These are phyloP conservation scores for Morpho achilles DNA, from an alignment of 2,888 invertebrate genomes.

Conservation along the genomic window DNA sequence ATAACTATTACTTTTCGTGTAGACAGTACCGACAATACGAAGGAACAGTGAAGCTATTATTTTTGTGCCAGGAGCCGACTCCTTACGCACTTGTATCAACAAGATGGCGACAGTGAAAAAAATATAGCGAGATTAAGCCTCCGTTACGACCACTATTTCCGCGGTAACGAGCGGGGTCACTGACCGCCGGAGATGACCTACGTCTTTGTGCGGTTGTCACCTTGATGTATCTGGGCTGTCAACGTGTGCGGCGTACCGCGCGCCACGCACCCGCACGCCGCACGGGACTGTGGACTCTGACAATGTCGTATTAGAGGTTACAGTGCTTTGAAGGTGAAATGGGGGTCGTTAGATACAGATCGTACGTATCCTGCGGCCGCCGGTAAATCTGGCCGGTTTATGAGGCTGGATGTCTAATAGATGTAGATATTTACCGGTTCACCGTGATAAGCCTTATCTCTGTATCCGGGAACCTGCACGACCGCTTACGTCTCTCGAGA, in stretches of 20 bases:
- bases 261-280: too few species aligned
- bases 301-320: conserved; percentile 1
- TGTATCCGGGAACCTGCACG: not conserved
- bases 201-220: conserved; percentile 13
- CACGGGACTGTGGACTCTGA: not conserved
- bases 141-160: conserved; percentile 9
- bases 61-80: too few species aligned
- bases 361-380: conserved; percentile 6
- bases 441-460: conserved; percentile 14
- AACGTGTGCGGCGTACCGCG: too few species aligned
- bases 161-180: conserved; percentile 11
- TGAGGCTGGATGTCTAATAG: not conserved
- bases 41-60: too few species aligned
- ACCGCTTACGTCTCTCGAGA: not conserved
- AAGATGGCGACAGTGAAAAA: too few species aligned
- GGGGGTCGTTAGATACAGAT: not conserved
- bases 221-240: conserved; percentile 7
- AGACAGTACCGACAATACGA: too few species aligned
- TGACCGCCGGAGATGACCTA: conserved; percentile 14
- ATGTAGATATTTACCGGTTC: conserved; percentile 14
- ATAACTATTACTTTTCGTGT: too few species aligned
- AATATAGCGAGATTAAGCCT: too few species aligned
- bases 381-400: conserved; percentile 11
- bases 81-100: too few species aligned
- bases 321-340: conserved; percentile 1